phyloP scores from a whole-genome alignment of 1,140 invertebrate species.

The Proales similis region DNA sequence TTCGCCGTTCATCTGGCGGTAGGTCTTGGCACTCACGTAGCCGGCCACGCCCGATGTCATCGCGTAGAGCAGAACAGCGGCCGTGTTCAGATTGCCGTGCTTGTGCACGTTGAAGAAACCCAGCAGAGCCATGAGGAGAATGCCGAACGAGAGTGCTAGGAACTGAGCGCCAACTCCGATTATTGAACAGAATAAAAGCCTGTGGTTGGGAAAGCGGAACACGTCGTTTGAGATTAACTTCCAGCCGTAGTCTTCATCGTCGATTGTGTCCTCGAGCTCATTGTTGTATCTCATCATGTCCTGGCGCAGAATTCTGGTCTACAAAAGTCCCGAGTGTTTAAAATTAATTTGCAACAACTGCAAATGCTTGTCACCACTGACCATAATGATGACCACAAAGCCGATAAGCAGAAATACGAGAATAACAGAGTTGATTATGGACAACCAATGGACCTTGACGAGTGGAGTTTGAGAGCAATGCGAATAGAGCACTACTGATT shows the following conservation, averaged over 20 bases:
- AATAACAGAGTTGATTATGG: constrained; percentile 58
- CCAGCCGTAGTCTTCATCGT: constrained; percentile 58
- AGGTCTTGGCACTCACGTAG: constrained; percentile 54
- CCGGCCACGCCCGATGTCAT: constrained; percentile 57
- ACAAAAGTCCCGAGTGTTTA: constrained; percentile 36
- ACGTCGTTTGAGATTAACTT: constrained; percentile 59
- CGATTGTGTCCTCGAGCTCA: constrained; percentile 49
- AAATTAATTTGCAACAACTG: background rate
- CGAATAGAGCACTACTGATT: background rate
- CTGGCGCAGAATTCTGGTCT: constrained; percentile 56
- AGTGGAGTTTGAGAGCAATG: constrained; percentile 14
- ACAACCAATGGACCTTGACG: constrained; percentile 57
- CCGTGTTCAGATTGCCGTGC: constrained; percentile 56
- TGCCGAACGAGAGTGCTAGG: constrained; percentile 53
- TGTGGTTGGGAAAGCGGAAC: constrained; percentile 55
- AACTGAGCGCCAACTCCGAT: constrained; percentile 57
- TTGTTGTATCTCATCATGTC: constrained; percentile 58
- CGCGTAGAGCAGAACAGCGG: constrained; percentile 56
- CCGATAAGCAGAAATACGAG: constrained; percentile 57
- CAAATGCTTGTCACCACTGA: too few species aligned
- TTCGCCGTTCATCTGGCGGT: constrained; percentile 55
- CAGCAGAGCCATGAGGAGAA: constrained; percentile 55
- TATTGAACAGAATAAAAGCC: constrained; percentile 56
- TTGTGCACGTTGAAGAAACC: constrained; percentile 57
- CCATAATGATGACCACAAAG: constrained; percentile 57